Evolutionary conservation across 2,797 vertebrate genomes (phyloP).

Genomic region (Chloroceryle amazona): DNA sequence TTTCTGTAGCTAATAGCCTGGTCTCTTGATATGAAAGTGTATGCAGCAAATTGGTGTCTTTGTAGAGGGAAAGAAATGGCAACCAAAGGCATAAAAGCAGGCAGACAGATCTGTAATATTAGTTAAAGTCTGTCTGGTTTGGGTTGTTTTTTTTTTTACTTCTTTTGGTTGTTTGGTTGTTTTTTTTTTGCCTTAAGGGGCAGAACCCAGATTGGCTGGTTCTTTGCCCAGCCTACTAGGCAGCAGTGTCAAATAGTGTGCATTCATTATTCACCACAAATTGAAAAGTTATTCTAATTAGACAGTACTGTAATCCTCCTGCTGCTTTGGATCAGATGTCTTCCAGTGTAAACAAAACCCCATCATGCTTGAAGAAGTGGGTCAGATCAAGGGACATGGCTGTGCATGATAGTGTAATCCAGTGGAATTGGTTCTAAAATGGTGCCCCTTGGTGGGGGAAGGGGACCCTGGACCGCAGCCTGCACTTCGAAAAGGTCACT

Average conservation of each 20-base stretch:
- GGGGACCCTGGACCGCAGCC: not conserved
- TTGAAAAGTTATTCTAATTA: slow-evolving; percentile 54
- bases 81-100: not conserved
- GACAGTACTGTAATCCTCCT: slow-evolving; percentile 35
- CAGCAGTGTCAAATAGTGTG: not conserved
- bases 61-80: not conserved
- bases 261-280: not conserved
- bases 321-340: slow-evolving; percentile 46
- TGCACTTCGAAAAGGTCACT: not conserved
- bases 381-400: slow-evolving; percentile 3
- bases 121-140: not conserved
- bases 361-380: slow-evolving; percentile 38
- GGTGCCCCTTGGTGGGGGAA: not conserved
- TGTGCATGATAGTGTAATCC: not conserved
- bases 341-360: slow-evolving; percentile 35
- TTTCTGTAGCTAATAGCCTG: not conserved
- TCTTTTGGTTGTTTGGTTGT: not conserved
- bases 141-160: too few species aligned
- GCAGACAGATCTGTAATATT: not conserved
- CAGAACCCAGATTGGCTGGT: not conserved
- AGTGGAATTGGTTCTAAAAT: slow-evolving; percentile 17
- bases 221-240: not conserved
- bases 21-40: not conserved
- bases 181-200: not conserved
- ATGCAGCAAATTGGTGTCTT: not conserved